Base-by-base conservation (phyloP, 2,888 invertebrate genomes). In the Tinea trinotella region DNA sequence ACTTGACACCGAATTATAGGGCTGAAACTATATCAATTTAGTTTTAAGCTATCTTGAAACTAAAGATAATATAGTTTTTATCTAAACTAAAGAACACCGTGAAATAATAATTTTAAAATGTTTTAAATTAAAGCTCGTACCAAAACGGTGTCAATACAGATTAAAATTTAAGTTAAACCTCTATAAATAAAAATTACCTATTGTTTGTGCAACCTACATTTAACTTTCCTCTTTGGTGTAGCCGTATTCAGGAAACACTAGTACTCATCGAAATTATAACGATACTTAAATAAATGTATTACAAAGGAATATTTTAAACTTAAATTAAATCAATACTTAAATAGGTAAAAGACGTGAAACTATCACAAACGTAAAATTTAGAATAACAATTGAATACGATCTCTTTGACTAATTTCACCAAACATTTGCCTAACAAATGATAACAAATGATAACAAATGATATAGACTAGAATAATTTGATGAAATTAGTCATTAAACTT, bases 181-280 rank as follows among this genome's bases (percentile, higher is more conserved):
- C n/a, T n/a, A 22, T 22, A 22, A 22, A 22, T 5, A 22, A 22
- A 22, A 7, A 5, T 5, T 22, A 22, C 7, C 3, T 22, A 22
- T 7, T 22, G n/a, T 15, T 7, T 2, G 40, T 40, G 13, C 2
- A 40, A 40, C n/a, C 40, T 40, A 40, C n/a, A 40, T 35, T 35
- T 13, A 15, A 7, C n/a, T 40, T 40, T 13, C 40, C 13, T 40
- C 40, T 40, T 40, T 40, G 40, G 40, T 40, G 40, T 40, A 40
- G 40, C 40, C 40, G 15, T 40, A 40, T 40, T 40, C 2, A 13
- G 7, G 40, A 40, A n/a, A 40, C 40, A 13, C 13, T 40, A 40
- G 13, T n/a, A 40, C 40, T 40, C 4, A n/a, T 35, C 40, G 7
- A 40, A 40, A 30, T 30, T 10, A 30, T 22, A 22, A n/a, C 7